Evolutionary conservation across 2,797 vertebrate genomes (phyloP), one percentile per base, ranked within the genome.

Genomic region (Brachyrhaphis roseni): DNA sequence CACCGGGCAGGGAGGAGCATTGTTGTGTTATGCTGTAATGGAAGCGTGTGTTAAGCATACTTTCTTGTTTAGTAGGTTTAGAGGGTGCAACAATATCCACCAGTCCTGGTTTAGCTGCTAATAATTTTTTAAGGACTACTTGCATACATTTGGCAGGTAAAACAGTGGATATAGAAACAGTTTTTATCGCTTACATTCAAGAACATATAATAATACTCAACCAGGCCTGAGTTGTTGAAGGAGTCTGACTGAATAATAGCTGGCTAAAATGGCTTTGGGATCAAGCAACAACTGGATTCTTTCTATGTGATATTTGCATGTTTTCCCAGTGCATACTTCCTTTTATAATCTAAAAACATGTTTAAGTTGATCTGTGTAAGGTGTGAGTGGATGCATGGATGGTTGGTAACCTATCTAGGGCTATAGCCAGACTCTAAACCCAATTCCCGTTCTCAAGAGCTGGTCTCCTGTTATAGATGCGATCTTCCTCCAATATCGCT

Each of bases 91-190:
- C 64, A 66, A 28, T 45, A 70, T 70, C 23, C 26, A 13, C 39
- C 11, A 82, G 76, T 66, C 57, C 79, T 80, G 80, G 49, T 74
- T 86, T 78, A 77, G n/a, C 47, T 49, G 78, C 70, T 46, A 71
- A 31, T 43, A 53, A 13, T 47, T 31, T 74, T 55, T n/a, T 46
- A 78, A 45, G 59, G 28, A 71, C 26, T 16, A 66, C 75, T 2
- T 68, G 62, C 12, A 72, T 6, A 45, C 6, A 57, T 45, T 3
- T 73, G 71, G 34, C 36, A 34, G 74, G 68, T 64, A 34, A n/a
- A 0, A 20, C 68, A 41, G 20, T 26, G 8, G 8, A 26, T 39
- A 41, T 12, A 43, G 23, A 70, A 43, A n/a, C 39, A 6, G 39
- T 39, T 70, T n/a, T 11, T 43, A n/a, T 70, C 5, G 6, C 8